Conservation (phyloP, 2,888 invertebrate species). For the Slavum lentiscoides region DNA sequence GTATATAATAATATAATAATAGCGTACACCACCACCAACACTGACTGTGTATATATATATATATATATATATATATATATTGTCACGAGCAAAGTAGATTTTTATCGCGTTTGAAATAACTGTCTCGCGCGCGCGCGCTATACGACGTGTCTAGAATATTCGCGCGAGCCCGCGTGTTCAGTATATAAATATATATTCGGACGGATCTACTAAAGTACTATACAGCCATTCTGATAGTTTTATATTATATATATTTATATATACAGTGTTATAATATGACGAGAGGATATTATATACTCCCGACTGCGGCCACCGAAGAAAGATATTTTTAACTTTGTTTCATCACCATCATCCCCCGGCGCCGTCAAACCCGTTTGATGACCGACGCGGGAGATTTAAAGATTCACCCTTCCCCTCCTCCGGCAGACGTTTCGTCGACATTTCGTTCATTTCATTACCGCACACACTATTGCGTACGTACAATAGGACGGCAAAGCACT, state of each 20-base stretch:
- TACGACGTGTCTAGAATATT: constrained; percentile 40
- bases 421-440: too few relatives aligned
- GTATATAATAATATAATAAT: neutral
- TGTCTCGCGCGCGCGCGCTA: neutral
- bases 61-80: constrained; percentile 1
- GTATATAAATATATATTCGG: neutral
- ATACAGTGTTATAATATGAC: constrained; percentile 18
- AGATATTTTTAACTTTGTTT: neutral
- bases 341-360: neutral
- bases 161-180: too few relatives aligned
- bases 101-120: constrained; percentile 42
- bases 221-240: too few relatives aligned
- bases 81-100: constrained; percentile 40
- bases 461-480: too few relatives aligned
- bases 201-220: too few relatives aligned
- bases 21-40: neutral
- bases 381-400: neutral
- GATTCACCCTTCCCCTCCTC: too few relatives aligned
- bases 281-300: neutral
- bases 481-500: too few relatives aligned
- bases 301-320: neutral
- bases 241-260: neutral
- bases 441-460: too few relatives aligned
- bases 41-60: too few relatives aligned
- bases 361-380: neutral